Conservation (phyloP, 2,888 invertebrate species). For the Hydroisotoma schaefferi region DNA sequence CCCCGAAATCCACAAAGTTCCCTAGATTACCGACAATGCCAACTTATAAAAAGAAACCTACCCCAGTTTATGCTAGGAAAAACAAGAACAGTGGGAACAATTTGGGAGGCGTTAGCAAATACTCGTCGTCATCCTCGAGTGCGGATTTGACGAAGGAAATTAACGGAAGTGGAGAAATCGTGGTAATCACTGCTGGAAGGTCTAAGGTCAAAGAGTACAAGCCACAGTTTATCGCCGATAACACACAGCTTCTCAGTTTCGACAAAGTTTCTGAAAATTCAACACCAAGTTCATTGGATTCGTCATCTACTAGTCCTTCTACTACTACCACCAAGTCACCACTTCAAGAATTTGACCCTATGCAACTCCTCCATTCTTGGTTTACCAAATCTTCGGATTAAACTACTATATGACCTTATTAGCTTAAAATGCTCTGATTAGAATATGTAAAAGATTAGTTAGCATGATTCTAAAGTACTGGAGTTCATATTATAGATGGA, state of each 20-base stretch:
- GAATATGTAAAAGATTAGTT: too few species aligned
- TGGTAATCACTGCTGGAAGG: conserved; percentile 44
- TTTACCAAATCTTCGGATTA: conserved; percentile 32
- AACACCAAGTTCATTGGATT: conserved; percentile 11
- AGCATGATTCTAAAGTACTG: too few species aligned
- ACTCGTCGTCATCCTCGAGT: conserved; percentile 24
- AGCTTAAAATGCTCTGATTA: conserved; percentile 2
- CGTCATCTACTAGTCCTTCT: conserved; percentile 17
- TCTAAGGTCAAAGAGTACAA: conserved; percentile 48
- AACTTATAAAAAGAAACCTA: conserved; percentile 39
- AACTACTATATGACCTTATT: neutral
- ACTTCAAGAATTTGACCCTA: conserved; percentile 45
- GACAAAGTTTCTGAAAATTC: conserved; percentile 40
- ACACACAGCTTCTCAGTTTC: conserved; percentile 41
- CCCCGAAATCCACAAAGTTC: conserved; percentile 18
- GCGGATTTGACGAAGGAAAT: conserved; percentile 27
- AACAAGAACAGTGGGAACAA: conserved; percentile 14
- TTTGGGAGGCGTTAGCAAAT: conserved; percentile 22
- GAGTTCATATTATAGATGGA: too few species aligned
- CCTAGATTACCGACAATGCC: conserved; percentile 44
- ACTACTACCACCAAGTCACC: conserved; percentile 38
- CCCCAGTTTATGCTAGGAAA: conserved; percentile 38
- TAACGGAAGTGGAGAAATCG: conserved; percentile 40
- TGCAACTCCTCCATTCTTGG: conserved; percentile 47
- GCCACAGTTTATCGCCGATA: conserved; percentile 45